Evolutionary conservation across 2,797 vertebrate genomes (phyloP), one percentile per base, ranked within the genome.

Genomic region (Falco cherrug): DNA sequence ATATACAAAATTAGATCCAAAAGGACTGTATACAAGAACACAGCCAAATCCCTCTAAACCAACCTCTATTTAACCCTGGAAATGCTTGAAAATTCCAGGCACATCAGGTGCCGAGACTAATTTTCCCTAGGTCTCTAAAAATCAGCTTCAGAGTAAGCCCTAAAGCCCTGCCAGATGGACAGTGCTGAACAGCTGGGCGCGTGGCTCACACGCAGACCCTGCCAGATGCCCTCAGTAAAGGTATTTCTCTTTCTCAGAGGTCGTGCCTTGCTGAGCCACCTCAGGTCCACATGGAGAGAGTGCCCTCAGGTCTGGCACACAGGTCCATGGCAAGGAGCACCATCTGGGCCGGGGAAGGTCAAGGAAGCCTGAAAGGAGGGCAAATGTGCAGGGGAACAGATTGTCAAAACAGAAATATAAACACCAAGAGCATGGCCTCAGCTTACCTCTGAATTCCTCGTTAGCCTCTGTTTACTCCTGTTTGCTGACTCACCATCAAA

Each of bases 241-340:
- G 5, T n/a, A 29, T 76, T 84, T 71, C 33, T 75, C 53, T 61
- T 45, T 47, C 29, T 73, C 51, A 37, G 31, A 41, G 63, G 31
- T 51, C 11, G 0, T 8, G 22, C 67, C 37, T 63, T 35, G 13
- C 33, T 59, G 11, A 82, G 7, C n/a, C 33, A 1, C 0, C 18
- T 63, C 19, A 37, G 65, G 17, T 29, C 25, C 64, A 2, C 0
- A 0, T 20, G 51, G 25, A 54, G 6, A 13, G 20, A 69, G 5
- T 56, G 31, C 37, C 43, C 18, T 68, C 12, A 51, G 43, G 6
- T 83, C 35, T 21, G n/a, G 18, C 31, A 33, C 57, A 13, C 5
- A 28, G 45, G 20, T 28, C 67, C 16, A 3, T 6, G 16, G n/a
- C 50, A 67, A 33, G 31, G 51, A 60, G 51, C 22, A 79, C 35